Evolutionary conservation across 2,797 vertebrate genomes (phyloP), one percentile per base, ranked within the genome.

Genomic region (Galaxias olidus): DNA sequence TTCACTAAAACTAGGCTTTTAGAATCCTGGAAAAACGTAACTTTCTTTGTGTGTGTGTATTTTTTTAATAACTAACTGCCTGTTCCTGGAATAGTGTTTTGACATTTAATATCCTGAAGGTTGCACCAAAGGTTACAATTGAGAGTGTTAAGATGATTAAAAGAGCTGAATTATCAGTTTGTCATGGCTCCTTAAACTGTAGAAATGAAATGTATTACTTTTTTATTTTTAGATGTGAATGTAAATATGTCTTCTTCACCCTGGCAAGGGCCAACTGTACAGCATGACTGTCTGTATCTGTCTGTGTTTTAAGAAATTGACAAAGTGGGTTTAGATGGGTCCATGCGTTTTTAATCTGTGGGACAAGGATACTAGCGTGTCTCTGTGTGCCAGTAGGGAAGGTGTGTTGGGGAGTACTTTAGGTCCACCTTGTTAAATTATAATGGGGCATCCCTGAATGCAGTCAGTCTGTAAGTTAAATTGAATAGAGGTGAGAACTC

Each of bases 161-260:
- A 77, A 65, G 7, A 30, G 72, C 79, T 56, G 67, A 50, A 63
- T 75, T 63, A 75, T 71, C 68, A 61, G 75, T 84, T 84, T 75
- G 77, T 70, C 43, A 66, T 65, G 12, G 40, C 72, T 75, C 76
- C 73, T 76, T 57, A 64, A 74, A 78, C 41, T 20, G 63, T 65
- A 15, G 41, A 50, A 44, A 41, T 15, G 47, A 30, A 30, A 30
- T 3, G 30, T 30, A 30, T 30, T 3, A 30, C 30, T 30, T 47
- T 47, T 62, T 76, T 77, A 49, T 57, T 43, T 78, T 79, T 79
- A 84, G 82, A 87, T 88, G 87, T 88, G 89, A 91, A 90, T 91
- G 89, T 90, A 90, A 88, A 90, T 91, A 88, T 60, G 75, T 82
- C 73, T 63, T 60, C 46, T 50, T 15, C 18, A 11, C 77, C 74